Base-by-base conservation (phyloP, 2,888 invertebrate species). In the Eucera pruinosa region DNA sequence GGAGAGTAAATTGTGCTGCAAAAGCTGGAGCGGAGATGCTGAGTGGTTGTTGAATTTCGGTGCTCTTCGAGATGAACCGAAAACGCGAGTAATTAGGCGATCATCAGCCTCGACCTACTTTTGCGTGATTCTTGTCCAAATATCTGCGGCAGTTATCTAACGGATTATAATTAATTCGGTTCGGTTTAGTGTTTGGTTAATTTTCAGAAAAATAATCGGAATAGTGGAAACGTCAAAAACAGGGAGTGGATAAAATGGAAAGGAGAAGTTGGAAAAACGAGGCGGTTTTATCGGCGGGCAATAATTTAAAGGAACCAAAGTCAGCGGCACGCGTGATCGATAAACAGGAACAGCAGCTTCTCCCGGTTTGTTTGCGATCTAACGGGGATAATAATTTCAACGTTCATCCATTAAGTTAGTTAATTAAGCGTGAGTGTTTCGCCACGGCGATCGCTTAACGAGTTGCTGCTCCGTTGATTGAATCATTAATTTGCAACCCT, bases 381-480 rank as follows among this genome's bases (percentile, higher is more conserved):
- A 18, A 48, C 48, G 15, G 33, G 48, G 60, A 45, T 60, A 50
- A 76, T 67, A 66, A 70, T 70, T 70, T 70, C 45, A n/a, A 33
- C 64, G 60, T 75, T 69, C 23, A 61, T 39, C 69, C 69, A 55
- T 78, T 62, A 66, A 66, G 50, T 54, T 58, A 20, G 64, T 74
- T 74, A 77, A 77, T 77, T 74, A 74, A 74, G 23, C 74, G 67
- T 52, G 30, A n/a, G 60, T 11, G 43, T 74, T 60, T 48, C 55
- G 55, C 25, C 15, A 20, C n/a, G 55, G 69, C 20, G 62, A 64
- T 64, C 55, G 69, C 58, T 61, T 64, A 74, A 69, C 57, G 64
- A 70, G 70, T 30, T 45, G 0, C 62, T 36, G 52, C 9, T n/a
- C 15, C 52, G 47, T 68, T 43, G 52, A 74, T 73, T 67, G 73